A percentile compares a stretch with the other conserved stretches of the same genome.
These are phyloP conservation scores for Drosophila kikkawai DNA, from an alignment of 1,140 invertebrate species.

Conservation along the genomic window DNA sequence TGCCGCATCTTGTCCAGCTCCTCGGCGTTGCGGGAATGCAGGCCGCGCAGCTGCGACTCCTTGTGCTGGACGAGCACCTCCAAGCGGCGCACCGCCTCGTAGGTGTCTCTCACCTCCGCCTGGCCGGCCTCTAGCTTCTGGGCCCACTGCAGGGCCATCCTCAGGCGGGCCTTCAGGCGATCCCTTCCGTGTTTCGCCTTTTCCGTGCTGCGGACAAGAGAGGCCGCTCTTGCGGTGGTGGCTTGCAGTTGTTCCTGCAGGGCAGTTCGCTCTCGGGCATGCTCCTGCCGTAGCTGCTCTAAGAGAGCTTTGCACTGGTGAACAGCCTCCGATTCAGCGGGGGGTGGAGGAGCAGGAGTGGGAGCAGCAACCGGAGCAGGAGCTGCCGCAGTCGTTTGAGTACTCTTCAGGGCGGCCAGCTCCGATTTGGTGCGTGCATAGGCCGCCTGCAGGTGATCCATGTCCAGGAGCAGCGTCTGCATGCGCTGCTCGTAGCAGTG, in stretches of 20 bases:
- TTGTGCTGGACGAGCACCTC: conserved; percentile 82
- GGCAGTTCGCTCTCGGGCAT: conserved; percentile 86
- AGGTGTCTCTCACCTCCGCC: conserved; percentile 71
- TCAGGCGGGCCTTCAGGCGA: conserved; percentile 70
- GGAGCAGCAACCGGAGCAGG: conserved; percentile 85
- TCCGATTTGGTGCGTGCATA: conserved; percentile 86
- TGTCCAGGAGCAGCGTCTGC: conserved; percentile 87
- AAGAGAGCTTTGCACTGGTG: conserved; percentile 88
- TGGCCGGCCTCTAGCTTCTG: conserved; percentile 77
- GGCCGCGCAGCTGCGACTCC: conserved; percentile 78
- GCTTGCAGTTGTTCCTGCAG: conserved; percentile 56
- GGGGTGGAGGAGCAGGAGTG: conserved; percentile 75
- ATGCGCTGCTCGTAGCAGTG: conserved; percentile 87
- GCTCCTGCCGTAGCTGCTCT: conserved; percentile 88
- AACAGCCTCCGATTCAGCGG: conserved; percentile 86
- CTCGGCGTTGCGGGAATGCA: conserved; percentile 69
- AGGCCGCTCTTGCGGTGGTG: conserved; percentile 26
- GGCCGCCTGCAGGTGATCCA: conserved; percentile 87
- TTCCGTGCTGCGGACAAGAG: conserved; percentile 56
- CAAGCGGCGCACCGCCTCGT: conserved; percentile 75
- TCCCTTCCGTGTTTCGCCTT: conserved; percentile 76
- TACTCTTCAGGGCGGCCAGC: conserved; percentile 86
- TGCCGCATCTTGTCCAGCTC: conserved; percentile 76
- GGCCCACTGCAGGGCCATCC: conserved; percentile 81
- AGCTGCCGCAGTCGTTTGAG: background rate